These are phyloP conservation scores for Microcebus ravelobensis DNA, from an alignment of 2,113 vertebrate species.

Conservation along the genomic window DNA sequence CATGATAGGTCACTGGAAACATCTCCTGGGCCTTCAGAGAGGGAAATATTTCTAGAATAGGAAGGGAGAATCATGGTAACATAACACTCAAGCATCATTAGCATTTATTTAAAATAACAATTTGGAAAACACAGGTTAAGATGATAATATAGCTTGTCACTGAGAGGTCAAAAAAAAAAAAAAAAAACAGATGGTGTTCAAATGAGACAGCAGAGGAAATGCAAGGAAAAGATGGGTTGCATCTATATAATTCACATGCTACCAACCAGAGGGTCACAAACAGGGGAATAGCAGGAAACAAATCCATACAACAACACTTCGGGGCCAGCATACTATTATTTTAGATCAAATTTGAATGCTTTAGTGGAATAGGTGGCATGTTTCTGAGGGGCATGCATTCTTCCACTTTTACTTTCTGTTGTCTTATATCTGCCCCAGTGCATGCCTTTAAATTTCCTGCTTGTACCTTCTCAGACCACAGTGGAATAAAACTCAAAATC, in stretches of 20 bases:
- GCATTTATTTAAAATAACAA: not conserved
- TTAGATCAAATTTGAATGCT: not conserved
- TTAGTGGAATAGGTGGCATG: not conserved
- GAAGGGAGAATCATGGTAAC: not conserved
- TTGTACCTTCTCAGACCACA: no score
- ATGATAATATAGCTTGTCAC: conserved; percentile 41
- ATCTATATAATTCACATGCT: not conserved
- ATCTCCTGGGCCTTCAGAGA: not conserved
- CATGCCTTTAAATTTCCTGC: not conserved
- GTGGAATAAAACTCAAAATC: no score
- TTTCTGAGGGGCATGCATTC: not conserved
- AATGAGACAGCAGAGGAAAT: not conserved
- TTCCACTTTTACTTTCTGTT: not conserved
- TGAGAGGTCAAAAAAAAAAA: conserved; percentile 40
- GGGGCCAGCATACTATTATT: not conserved
- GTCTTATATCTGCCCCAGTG: not conserved
- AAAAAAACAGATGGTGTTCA: conserved; percentile 25
- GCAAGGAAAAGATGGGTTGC: not conserved
- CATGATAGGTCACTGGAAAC: not conserved
- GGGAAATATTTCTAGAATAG: not conserved
- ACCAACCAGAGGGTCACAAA: not conserved
- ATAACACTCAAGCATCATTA: not conserved
- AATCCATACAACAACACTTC: not conserved
- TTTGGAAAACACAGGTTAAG: not conserved
- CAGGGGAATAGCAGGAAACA: not conserved